Percentiles rank a stretch among this genome's conserved stretches.
Evolutionary conservation across 2,888 invertebrate species (phyloP).

Genomic region (Lasioglossum villosulum): DNA sequence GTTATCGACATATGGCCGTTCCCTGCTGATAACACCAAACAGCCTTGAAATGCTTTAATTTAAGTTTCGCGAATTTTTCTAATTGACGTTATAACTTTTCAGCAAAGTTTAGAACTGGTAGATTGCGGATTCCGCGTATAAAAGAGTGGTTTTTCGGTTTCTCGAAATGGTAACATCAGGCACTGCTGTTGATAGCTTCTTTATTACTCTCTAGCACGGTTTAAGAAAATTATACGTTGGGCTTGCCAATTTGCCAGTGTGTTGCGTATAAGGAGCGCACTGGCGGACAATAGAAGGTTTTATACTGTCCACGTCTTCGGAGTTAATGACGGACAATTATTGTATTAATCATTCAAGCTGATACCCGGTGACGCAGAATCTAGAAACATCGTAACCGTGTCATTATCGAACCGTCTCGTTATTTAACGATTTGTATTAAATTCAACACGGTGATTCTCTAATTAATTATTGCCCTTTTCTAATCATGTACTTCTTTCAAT

Average conservation of each 20-base stretch:
- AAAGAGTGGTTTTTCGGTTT: background rate
- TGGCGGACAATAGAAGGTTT: constrained; percentile 33
- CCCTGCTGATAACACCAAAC: background rate
- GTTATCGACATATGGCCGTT: background rate
- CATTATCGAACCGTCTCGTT: background rate
- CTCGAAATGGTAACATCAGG: background rate
- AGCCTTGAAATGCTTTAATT: background rate
- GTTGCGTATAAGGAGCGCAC: constrained; percentile 6
- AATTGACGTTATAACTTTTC: background rate
- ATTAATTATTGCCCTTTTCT: background rate
- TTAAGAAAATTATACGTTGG: constrained; percentile 5
- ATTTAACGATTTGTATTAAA: background rate
- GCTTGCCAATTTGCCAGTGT: constrained; percentile 21
- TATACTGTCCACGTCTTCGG: constrained; percentile 13
- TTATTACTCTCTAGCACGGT: background rate
- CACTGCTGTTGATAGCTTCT: background rate
- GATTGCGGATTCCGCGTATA: background rate
- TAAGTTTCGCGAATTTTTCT: background rate
- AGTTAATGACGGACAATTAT: constrained; percentile 47
- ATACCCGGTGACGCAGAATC: background rate
- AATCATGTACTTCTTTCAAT: no score
- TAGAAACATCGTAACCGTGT: background rate
- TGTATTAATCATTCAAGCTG: constrained; percentile 12
- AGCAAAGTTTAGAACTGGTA: background rate
- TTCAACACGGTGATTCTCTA: background rate